phyloP scores from a whole-genome alignment of 2,888 invertebrate species.

The Platycheirus rosarum region DNA sequence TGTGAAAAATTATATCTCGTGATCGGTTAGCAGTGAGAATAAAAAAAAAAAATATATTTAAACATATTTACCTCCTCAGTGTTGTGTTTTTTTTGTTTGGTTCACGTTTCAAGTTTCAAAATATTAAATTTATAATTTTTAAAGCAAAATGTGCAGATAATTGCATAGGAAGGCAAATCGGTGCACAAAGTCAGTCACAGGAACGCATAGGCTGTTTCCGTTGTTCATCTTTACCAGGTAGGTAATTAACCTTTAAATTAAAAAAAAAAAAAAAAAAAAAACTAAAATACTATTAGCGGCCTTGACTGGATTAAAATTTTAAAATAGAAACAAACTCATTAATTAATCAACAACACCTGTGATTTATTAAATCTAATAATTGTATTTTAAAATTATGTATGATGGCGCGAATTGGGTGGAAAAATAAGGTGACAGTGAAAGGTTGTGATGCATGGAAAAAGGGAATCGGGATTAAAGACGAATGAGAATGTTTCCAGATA shows the following conservation, averaged over 20 bases:
- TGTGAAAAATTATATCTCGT: slow-evolving; percentile 24
- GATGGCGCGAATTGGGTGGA: too few relatives aligned
- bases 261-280: too few relatives aligned
- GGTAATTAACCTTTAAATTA: slow-evolving; percentile 5
- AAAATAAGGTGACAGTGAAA: background rate
- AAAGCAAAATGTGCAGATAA: slow-evolving; percentile 30
- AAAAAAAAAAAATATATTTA: background rate
- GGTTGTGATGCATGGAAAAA: too few relatives aligned
- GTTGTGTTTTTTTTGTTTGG: slow-evolving; percentile 16
- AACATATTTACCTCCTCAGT: background rate
- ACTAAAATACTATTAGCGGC: background rate
- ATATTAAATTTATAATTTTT: slow-evolving; percentile 1
- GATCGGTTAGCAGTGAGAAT: slow-evolving; percentile 12
- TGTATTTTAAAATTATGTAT: background rate
- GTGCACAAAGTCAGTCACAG: slow-evolving; percentile 43
- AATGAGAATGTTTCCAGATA: too few relatives aligned
- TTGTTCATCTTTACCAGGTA: slow-evolving; percentile 35
- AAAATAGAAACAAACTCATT: background rate
- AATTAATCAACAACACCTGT: background rate
- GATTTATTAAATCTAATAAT: background rate
- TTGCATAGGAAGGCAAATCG: slow-evolving; percentile 19
- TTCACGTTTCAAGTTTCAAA: background rate
- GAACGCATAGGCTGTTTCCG: slow-evolving; percentile 10
- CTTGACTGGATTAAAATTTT: slow-evolving; percentile 11
- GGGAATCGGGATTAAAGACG: too few relatives aligned